These are phyloP conservation scores for Labia minor DNA, from an alignment of 2,888 invertebrate species.

Conservation along the genomic window DNA sequence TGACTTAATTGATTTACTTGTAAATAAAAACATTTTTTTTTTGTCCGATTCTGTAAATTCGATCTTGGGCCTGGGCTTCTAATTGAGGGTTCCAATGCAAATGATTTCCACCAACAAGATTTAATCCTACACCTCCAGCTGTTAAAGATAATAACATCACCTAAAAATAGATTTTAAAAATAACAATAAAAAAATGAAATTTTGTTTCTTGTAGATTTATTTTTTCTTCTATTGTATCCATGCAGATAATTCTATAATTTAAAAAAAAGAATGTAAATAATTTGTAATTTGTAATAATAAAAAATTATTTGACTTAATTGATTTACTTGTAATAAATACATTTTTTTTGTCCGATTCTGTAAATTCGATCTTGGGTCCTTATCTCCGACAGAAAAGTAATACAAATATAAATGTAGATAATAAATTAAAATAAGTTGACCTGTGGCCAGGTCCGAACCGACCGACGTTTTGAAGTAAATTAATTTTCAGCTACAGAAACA, in stretches of 20 bases:
- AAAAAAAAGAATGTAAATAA: not conserved
- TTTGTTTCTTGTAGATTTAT: constrained; percentile 75
- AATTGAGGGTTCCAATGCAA: constrained; percentile 96
- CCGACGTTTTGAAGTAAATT: too few relatives aligned
- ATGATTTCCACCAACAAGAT: constrained; percentile 86
- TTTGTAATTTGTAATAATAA: not conserved
- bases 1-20: constrained; percentile 55
- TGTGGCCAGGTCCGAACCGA: constrained; percentile 85
- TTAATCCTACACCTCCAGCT: constrained; percentile 91
- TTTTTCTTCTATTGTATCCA: constrained; percentile 78
- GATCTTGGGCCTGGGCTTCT: constrained; percentile 88
- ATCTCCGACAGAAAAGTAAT: constrained; percentile 82
- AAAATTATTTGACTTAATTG: not conserved
- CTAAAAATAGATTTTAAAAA: too few relatives aligned
- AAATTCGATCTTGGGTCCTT: constrained; percentile 90
- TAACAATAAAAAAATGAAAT: too few relatives aligned
- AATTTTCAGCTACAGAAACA: too few relatives aligned
- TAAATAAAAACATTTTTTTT: constrained; percentile 67
- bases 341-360: constrained; percentile 78
- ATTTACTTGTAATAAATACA: constrained; percentile 67
- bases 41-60: constrained; percentile 87
- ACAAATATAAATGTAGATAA: constrained; percentile 97
- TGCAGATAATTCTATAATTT: constrained; percentile 59
- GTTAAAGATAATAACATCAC: constrained; percentile 76
- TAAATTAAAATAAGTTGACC: constrained; percentile 82